These are phyloP conservation scores for Calycopis cecrops DNA, from an alignment of 1,140 invertebrate species.

Conservation along the genomic window DNA sequence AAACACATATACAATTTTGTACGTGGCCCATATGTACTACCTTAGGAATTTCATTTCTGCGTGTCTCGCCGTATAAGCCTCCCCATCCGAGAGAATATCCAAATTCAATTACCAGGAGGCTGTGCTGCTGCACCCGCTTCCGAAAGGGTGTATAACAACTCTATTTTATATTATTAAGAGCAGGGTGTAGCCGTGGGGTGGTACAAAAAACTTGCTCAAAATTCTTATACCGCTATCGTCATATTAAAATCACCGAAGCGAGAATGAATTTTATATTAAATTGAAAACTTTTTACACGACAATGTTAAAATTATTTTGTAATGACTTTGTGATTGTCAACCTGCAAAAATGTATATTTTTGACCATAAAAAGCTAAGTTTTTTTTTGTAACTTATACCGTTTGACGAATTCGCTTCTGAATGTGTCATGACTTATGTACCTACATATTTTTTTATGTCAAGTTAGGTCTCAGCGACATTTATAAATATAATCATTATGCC, in stretches of 20 bases:
- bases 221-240: constrained; percentile 68
- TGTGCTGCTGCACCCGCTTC: constrained; percentile 65
- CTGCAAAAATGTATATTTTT: neutral
- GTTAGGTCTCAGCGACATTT: constrained; percentile 14
- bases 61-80: constrained; percentile 53
- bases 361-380: neutral
- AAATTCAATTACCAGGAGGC: constrained; percentile 72
- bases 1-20: no score
- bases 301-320: constrained; percentile 3
- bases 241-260: constrained; percentile 59
- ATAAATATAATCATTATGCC: constrained; percentile 8
- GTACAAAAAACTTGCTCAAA: constrained; percentile 73
- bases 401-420: no score
- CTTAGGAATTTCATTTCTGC: constrained; percentile 54
- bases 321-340: neutral
- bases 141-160: constrained; percentile 70
- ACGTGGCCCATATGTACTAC: no score
- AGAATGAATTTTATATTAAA: constrained; percentile 14
- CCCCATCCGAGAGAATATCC: constrained; percentile 64
- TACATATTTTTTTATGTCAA: constrained; percentile 8
- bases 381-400: no score
- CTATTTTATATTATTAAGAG: constrained; percentile 73
- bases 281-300: constrained; percentile 1
- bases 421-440: neutral
- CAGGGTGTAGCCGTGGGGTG: constrained; percentile 45